phyloP scores from a whole-genome alignment of 2,797 vertebrate genomes.

The Varecia variegata region DNA sequence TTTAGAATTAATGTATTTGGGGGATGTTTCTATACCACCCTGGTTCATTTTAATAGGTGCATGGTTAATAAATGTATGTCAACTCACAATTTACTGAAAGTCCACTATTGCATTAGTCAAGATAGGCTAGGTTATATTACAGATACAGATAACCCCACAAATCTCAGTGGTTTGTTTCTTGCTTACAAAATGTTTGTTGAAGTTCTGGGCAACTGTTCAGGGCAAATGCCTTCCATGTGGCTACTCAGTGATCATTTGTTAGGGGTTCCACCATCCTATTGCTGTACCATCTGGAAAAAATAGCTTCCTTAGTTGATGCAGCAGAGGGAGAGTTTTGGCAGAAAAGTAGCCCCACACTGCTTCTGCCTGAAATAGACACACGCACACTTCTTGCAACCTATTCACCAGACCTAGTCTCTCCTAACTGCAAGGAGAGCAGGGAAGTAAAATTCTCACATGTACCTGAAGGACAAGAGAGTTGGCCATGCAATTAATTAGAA shows the following conservation, averaged over 20 bases:
- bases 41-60: background rate
- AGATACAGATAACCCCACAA: background rate
- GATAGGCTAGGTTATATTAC: background rate
- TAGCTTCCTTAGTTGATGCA: background rate
- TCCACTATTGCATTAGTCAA: background rate
- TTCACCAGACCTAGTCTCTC: background rate
- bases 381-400: background rate
- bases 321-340: background rate
- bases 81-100: conserved; percentile 34
- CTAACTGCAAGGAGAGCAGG: background rate
- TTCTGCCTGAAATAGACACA: background rate
- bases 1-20: conserved; percentile 9
- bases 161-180: conserved; percentile 39
- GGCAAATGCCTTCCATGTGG: conserved; percentile 28
- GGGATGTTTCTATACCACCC: background rate
- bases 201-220: conserved; percentile 24
- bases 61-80: background rate
- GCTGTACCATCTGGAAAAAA: conserved; percentile 18
- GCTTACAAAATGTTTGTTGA: conserved; percentile 42
- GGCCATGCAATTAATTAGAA: background rate
- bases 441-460: background rate
- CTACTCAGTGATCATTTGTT: conserved; percentile 5
- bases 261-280: background rate
- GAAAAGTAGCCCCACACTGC: background rate
- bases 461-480: background rate